Base-by-base conservation (phyloP, 1,140 invertebrate species). In the Drosophila lacteicornis region DNA sequence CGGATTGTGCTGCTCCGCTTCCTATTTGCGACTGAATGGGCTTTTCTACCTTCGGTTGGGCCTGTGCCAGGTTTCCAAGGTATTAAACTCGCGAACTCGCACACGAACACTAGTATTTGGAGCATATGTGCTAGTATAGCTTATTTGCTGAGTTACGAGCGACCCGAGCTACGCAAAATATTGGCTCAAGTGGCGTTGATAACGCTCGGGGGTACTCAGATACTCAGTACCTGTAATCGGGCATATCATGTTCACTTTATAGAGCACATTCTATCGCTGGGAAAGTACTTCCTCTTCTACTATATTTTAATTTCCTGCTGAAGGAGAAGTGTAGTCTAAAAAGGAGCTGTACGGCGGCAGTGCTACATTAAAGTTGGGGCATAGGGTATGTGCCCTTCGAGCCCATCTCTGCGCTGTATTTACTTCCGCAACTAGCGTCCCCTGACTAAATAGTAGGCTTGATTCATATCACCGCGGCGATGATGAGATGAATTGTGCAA, bases 151-250 rank as follows among this genome's bases (percentile, higher is more conserved):
- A 42, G 38, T 70, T 42, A 6, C 51, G 56, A 67, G 65, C 65
- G 43, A n/a, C 61, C 30, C 30, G 30, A 33, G 19, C 38, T 61
- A 13, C 11, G 58, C 69, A 38, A 75, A 80, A 80, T 65, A 68
- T 80, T 68, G 50, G 55, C 62, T 77, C 82, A 85, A 84, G 58
- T 77, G 51, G 46, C 25, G 15, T 38, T 81, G 78, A 84, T 84
- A 81, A 81, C 63, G 30, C 49, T 27, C 17, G 25, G 8, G 49
- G 25, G 25, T n/a, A n/a, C 50, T 19, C 8, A 1, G 47, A 58
- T 71, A 50, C 61, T 77, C 47, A 53, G 50, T 55, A 49, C 6
- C 36, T 50, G 7, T 22, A 22, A 15, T 30, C 0, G 17, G 22
- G 47, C 60, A 27, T 62, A 62, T 82, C n/a, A 17, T 15, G 8